Base-by-base conservation (phyloP, 2,797 vertebrate genomes). In the Scleropages formosus region DNA sequence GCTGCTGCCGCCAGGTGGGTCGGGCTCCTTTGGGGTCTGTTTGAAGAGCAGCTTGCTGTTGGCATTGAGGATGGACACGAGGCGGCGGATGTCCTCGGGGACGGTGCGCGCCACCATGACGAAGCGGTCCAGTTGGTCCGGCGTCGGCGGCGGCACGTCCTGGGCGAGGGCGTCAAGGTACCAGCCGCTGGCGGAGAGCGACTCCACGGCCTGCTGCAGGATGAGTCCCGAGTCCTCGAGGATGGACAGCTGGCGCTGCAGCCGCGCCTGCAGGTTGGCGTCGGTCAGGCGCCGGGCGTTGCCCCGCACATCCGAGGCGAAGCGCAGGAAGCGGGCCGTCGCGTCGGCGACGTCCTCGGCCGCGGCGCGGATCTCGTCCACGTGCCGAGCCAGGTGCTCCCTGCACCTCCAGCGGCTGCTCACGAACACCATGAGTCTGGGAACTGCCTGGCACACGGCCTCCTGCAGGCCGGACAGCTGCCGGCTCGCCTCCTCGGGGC, bases 11-110 rank as follows among this genome's bases (percentile, higher is more conserved):
- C 75, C 85, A 78, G 66, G 20, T 10, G 69, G n/a, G 0, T 90
- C 86, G 70, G 49, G 53, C 88, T 87, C 82, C 84, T 89, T 74
- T 64, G 78, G 83, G 18, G 81, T 22, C 26, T 68, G 67, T 81
- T 82, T 94, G 86, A 98, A 99, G 62, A 99, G 92, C 71, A 99
- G 95, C 82, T 92, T 97, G 61, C 93, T 92, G 0, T 99, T 99
- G 69, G 96, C 96, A 8, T 95, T 95, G 82, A 98, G 83, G 49
- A 98, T 98, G 62, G 96, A 96, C 9, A 95, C 91, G 51, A 99
- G 93, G 66, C 93, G 91, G 84, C 95, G 97, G 75, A 96, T 84
- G 0, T 99, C 96, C 0, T 99, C 97, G 0, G 97, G 97, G 74
- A 98, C 79, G 0, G 93, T 94, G 62, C 96, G 90, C 0, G 96